These are phyloP conservation scores for Lochmaea crataegi DNA, from an alignment of 2,888 invertebrate species.

Conservation along the genomic window DNA sequence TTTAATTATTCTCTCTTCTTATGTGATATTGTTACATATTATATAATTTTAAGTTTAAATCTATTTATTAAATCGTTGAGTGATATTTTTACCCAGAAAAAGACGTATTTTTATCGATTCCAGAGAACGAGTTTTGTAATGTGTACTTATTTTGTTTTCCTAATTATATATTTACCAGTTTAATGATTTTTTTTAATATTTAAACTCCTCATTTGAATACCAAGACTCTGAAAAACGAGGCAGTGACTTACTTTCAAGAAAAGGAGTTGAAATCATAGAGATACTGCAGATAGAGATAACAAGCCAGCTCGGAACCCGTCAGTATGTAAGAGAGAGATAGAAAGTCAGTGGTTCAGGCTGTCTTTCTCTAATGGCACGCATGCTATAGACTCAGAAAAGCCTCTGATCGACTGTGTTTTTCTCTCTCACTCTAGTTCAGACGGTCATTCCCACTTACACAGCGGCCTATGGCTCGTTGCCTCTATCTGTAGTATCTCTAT, in stretches of 20 bases:
- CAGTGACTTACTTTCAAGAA: background rate
- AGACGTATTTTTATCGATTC: constrained; percentile 15
- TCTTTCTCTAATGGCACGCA: no score
- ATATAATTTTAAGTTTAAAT: constrained; percentile 29
- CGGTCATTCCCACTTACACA: no score
- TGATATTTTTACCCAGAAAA: constrained; percentile 32
- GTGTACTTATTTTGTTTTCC: constrained; percentile 17
- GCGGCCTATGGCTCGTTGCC: no score
- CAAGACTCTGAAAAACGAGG: background rate
- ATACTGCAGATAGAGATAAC: no score
- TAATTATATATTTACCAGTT: constrained; percentile 22
- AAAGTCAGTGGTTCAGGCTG: no score
- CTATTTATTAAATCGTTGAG: constrained; percentile 32
- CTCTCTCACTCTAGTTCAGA: no score
- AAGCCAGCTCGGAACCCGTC: no score
- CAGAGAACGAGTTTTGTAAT: constrained; percentile 11
- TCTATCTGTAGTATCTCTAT: no score
- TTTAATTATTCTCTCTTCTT: constrained; percentile 38
- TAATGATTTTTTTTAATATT: background rate
- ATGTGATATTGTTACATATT: constrained; percentile 47
- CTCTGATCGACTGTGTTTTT: no score
- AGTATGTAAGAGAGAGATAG: no score
- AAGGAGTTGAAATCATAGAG: no score
- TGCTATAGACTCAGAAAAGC: no score
- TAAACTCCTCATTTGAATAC: background rate